Percentiles rank a stretch among this genome's conserved stretches.
Evolutionary conservation across 2,888 invertebrate genomes (phyloP).

Genomic region (Sinhomidia bicolor): DNA sequence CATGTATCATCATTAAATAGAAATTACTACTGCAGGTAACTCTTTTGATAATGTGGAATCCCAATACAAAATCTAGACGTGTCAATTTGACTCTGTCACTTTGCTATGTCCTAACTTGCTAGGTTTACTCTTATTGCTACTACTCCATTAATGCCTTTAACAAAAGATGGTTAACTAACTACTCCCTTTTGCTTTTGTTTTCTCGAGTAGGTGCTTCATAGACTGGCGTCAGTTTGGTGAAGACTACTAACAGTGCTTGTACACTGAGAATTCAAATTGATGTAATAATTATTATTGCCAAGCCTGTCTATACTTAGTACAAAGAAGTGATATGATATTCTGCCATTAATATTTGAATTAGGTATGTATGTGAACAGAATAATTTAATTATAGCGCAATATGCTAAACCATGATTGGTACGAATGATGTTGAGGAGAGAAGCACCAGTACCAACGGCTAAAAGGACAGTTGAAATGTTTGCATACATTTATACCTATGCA

Average conservation of each 20-base stretch:
- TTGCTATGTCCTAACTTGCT: no score
- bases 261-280: neutral
- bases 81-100: no score
- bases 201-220: neutral
- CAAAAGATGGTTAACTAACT: constrained; percentile 10
- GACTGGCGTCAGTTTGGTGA: neutral
- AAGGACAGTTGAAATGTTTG: no score
- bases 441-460: no score
- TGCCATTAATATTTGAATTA: neutral
- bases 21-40: no score
- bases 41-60: no score
- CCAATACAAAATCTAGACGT: no score
- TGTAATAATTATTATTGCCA: neutral
- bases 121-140: neutral
- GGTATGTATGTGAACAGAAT: neutral
- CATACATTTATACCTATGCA: no score
- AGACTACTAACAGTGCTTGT: neutral
- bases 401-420: neutral
- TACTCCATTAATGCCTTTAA: neutral
- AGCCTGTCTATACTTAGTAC: neutral
- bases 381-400: neutral
- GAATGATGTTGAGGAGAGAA: no score
- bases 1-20: no score
- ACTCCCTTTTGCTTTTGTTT: constrained; percentile 20
- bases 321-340: neutral